Percentiles rank a stretch among this genome's conserved stretches.
phyloP scores from a whole-genome alignment of 2,888 invertebrate species.

The Platycheirus albimanus region DNA sequence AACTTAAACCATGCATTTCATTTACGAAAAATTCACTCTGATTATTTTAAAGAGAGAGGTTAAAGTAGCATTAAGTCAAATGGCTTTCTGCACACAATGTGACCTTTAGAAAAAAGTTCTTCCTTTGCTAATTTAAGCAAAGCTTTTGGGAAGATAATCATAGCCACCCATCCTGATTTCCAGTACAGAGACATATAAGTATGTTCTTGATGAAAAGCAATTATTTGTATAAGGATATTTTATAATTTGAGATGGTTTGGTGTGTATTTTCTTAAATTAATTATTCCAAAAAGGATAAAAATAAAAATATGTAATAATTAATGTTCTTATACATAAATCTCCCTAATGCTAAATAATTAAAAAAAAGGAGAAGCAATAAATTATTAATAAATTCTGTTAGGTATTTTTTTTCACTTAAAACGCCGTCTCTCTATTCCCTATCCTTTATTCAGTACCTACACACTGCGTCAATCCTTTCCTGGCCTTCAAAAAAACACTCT shows the following conservation, averaged over 20 bases:
- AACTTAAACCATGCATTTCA: no score
- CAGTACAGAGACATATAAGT: background rate
- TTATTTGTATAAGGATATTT: background rate
- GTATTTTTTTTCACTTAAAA: no score
- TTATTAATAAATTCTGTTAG: background rate
- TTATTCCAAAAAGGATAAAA: no score
- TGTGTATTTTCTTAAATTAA: no score
- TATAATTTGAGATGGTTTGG: no score
- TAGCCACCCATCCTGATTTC: background rate
- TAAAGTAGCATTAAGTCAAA: no score
- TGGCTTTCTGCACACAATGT: background rate
- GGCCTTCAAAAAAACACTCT: slow-evolving; percentile 19
- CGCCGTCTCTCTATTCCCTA: no score
- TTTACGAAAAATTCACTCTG: no score
- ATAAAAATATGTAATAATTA: no score
- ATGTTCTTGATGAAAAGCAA: slow-evolving; percentile 1
- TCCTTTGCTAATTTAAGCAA: slow-evolving; percentile 2
- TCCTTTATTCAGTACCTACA: background rate
- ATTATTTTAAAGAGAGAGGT: no score
- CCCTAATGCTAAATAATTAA: no score
- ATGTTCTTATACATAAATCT: no score
- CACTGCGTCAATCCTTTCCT: slow-evolving; percentile 40
- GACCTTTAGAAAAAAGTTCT: slow-evolving; percentile 2
- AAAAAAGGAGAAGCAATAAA: background rate
- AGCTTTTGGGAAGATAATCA: background rate